Base-by-base conservation (phyloP, 2,113 vertebrate species). In the Apodemus speciosus region DNA sequence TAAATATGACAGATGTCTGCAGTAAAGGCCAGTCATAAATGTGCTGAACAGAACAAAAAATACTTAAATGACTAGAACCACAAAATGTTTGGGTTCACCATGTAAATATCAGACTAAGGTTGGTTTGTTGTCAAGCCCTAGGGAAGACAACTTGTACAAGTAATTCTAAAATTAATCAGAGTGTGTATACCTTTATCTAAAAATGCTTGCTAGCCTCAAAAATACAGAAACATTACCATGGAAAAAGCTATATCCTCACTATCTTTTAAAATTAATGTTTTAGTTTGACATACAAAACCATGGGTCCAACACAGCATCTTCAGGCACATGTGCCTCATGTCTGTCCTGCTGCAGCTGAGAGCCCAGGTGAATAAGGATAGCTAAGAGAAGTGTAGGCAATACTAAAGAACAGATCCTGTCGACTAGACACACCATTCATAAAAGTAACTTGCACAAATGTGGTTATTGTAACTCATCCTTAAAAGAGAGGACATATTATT, bases 91-190 rank as follows among this genome's bases (percentile, higher is more conserved):
- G 20, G 3, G 9, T 18, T 83, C 16, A 32, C 18, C 38, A 73
- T 75, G 46, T 77, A 92, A 85, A 77, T 90, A 64, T 66, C 15
- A 51, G 27, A 86, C 91, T 73, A 46, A 88, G 72, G 81, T 85
- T 72, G 90, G 3, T 46, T 21, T 62, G 9, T 71, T 80, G 3
- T 76, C 58, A 88, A 16, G 32, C 18, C 84, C 1, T 18, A 43
- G 9, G 5, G 14, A 90, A 80, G 46, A 43, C 49, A 79, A 51
- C n/a, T 53, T 81, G 35, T 62, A 35, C 0, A 62, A 86, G 60
- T 43, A 68, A 90, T 72, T 76, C 5, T 66, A 64, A 92, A 94
- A 84, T 77, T 86, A 85, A 66, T 69, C 4, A 62, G 30, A 49
- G 32, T 46, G 32, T 46, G 0, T 23, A 51, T 73, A 43, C 23